Evolutionary conservation across 2,797 vertebrate species (phyloP).

Genomic region (Rhinatrema bivittatum): DNA sequence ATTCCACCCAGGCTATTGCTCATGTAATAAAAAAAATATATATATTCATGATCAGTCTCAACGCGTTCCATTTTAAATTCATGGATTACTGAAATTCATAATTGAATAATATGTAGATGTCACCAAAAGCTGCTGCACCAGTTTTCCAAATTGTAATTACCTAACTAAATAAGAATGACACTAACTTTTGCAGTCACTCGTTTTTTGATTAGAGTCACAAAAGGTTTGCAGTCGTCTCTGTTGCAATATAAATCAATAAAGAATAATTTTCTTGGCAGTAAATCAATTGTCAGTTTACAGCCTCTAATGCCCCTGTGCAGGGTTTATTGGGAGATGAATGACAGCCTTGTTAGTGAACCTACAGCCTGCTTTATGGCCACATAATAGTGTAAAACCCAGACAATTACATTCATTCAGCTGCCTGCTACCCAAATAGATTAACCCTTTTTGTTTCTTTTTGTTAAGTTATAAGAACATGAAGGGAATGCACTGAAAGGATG

Average conservation of each 20-base stretch:
- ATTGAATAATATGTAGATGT: conserved; percentile 58
- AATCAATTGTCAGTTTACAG: conserved; percentile 67
- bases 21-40: no score
- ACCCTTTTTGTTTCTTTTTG: no score
- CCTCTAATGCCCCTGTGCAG: no score
- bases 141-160: conserved; percentile 51
- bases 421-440: conserved; percentile 18
- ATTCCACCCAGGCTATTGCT: no score
- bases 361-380: conserved; percentile 34
- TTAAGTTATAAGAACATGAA: no score
- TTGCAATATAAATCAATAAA: conserved; percentile 70
- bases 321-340: conserved; percentile 61
- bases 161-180: conserved; percentile 58
- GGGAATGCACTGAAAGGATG: no score
- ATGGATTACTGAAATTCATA: conserved; percentile 49
- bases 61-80: conserved; percentile 29
- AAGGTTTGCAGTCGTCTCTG: conserved; percentile 46
- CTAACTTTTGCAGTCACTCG: conserved; percentile 51
- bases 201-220: conserved; percentile 52
- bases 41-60: no score
- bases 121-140: conserved; percentile 48
- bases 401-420: conserved; percentile 11
- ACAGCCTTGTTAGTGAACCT: conserved; percentile 59
- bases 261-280: conserved; percentile 70
- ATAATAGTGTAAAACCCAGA: conserved; percentile 20